Evolutionary conservation across 1,140 invertebrate species (phyloP).

Genomic region (Euglossa dilemma): DNA sequence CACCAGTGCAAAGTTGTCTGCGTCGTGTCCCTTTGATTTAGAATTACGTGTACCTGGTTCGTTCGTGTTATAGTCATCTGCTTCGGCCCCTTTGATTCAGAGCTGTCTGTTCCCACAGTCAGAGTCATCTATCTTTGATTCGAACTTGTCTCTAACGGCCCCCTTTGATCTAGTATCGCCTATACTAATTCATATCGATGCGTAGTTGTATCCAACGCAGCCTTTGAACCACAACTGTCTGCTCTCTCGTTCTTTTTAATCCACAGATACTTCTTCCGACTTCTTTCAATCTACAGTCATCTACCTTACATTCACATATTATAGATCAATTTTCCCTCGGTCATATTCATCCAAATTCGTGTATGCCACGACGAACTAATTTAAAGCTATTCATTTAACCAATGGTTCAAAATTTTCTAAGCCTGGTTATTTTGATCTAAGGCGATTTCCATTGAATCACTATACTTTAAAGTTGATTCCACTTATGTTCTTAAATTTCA

Average conservation of each 20-base stretch:
- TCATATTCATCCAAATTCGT: too few relatives aligned
- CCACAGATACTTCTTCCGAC: neutral
- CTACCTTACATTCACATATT: neutral
- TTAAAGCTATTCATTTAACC: too few relatives aligned
- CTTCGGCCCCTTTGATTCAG: neutral
- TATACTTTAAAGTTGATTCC: too few relatives aligned
- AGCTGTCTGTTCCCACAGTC: neutral
- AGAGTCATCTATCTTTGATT: constrained; percentile 1
- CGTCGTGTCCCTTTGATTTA: constrained; percentile 2
- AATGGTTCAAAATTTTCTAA: too few relatives aligned
- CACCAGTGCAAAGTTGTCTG: neutral
- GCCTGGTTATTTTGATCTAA: too few relatives aligned
- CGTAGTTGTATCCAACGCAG: neutral
- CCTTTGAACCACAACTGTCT: neutral
- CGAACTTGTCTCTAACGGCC: neutral
- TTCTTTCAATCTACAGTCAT: neutral
- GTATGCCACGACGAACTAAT: too few relatives aligned
- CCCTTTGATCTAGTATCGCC: neutral
- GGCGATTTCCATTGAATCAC: too few relatives aligned
- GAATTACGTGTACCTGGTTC: neutral
- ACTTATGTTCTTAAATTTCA: too few relatives aligned
- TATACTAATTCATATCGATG: neutral
- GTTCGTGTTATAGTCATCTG: neutral
- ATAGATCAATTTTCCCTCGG: neutral
- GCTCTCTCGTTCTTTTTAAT: neutral